Conservation (phyloP, 2,888 invertebrate genomes). For the Panzeria rudis region DNA sequence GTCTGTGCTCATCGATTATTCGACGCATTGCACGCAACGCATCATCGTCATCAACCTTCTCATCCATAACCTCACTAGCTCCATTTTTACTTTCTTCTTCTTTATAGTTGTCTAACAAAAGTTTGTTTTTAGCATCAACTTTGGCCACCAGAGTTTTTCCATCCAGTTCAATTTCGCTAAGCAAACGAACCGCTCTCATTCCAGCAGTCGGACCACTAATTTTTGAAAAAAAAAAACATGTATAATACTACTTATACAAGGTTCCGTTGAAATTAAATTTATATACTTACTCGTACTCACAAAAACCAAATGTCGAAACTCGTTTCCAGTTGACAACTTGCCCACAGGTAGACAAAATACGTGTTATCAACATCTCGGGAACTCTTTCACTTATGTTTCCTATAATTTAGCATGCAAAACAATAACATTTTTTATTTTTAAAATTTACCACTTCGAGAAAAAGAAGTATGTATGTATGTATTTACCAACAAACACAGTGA, state of each 20-base stretch:
- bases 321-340: slow-evolving; percentile 98
- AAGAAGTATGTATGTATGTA: too few species aligned
- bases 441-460: not conserved
- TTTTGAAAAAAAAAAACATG: slow-evolving; percentile 29
- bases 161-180: slow-evolving; percentile 96
- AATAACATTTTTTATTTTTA: not conserved
- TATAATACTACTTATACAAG: not conserved
- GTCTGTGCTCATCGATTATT: slow-evolving; percentile 91
- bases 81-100: slow-evolving; percentile 87
- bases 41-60: slow-evolving; percentile 86
- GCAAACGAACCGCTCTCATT: slow-evolving; percentile 94
- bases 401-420: slow-evolving; percentile 74
- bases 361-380: slow-evolving; percentile 97
- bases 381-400: slow-evolving; percentile 97
- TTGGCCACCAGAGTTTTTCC: slow-evolving; percentile 97
- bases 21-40: slow-evolving; percentile 91
- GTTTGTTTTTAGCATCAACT: slow-evolving; percentile 98
- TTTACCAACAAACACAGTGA: slow-evolving; percentile 97
- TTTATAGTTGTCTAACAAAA: slow-evolving; percentile 96
- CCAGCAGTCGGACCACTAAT: slow-evolving; percentile 94
- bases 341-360: slow-evolving; percentile 96
- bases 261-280: not conserved
- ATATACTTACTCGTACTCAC: slow-evolving; percentile 91
- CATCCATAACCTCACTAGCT: slow-evolving; percentile 84
- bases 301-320: slow-evolving; percentile 98